phyloP scores from a whole-genome alignment of 2,888 invertebrate genomes.

The Dynastes hyllus region DNA sequence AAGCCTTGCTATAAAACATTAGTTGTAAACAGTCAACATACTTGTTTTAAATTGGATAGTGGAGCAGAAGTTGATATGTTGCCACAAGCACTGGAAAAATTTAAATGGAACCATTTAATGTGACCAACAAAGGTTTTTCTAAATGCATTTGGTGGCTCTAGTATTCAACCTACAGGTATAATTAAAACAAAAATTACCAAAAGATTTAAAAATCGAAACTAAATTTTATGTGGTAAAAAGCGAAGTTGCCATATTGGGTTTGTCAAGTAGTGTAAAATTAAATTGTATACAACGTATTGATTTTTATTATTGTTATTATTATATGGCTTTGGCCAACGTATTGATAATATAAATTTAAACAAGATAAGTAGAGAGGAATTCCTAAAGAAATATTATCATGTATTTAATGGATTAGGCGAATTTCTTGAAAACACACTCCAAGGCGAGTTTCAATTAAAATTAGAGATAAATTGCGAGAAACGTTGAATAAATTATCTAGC shows the following conservation, averaged over 20 bases:
- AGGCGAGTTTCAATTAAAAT: constrained; percentile 56
- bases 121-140: background rate
- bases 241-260: constrained; percentile 18
- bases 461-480: constrained; percentile 52
- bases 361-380: constrained; percentile 9
- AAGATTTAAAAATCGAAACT: background rate
- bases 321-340: background rate
- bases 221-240: background rate
- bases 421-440: constrained; percentile 51
- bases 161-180: background rate
- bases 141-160: constrained; percentile 6
- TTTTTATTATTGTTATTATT: too few species aligned
- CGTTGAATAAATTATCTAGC: constrained; percentile 52
- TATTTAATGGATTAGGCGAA: constrained; percentile 51
- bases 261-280: constrained; percentile 27
- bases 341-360: background rate
- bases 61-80: constrained; percentile 31
- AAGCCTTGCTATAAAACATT: background rate
- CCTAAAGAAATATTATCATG: background rate
- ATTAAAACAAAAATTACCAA: background rate
- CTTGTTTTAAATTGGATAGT: constrained; percentile 3
- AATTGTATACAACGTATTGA: background rate
- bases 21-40: constrained; percentile 8
- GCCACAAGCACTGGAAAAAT: background rate
- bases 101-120: background rate